Evolutionary conservation across 2,888 invertebrate genomes (phyloP).

Genomic region (Oligia strigilis): DNA sequence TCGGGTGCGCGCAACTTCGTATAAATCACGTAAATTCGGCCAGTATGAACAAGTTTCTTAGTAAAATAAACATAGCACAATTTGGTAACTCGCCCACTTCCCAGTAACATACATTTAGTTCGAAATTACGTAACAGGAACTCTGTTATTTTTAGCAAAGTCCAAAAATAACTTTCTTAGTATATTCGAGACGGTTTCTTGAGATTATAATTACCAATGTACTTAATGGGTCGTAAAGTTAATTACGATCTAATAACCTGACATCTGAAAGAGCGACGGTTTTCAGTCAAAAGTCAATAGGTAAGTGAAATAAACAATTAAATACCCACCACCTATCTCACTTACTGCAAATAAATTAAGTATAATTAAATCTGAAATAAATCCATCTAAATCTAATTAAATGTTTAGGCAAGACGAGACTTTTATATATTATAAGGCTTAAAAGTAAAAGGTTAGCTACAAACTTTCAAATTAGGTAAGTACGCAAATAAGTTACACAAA

Average conservation of each 20-base stretch:
- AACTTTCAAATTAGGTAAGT: constrained; percentile 15
- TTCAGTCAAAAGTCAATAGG: not conserved
- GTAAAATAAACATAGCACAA: constrained; percentile 33
- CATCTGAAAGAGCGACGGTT: not conserved
- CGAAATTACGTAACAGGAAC: not conserved
- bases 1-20: constrained; percentile 33
- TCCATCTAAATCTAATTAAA: not conserved
- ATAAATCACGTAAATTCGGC: constrained; percentile 56
- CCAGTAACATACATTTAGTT: not conserved
- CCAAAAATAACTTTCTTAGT: not conserved
- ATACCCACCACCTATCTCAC: not conserved
- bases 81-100: constrained; percentile 12
- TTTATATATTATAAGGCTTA: not conserved
- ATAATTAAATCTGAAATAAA: not conserved
- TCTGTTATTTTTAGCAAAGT: not conserved
- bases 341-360: not conserved
- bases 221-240: not conserved
- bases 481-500: constrained; percentile 15
- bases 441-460: not conserved
- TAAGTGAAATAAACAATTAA: not conserved
- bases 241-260: not conserved
- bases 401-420: not conserved
- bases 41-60: constrained; percentile 35
- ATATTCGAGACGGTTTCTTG: not conserved
- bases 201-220: not conserved